These are phyloP conservation scores for Mugil cephalus DNA, from an alignment of 2,113 vertebrate genomes.

Conservation along the genomic window DNA sequence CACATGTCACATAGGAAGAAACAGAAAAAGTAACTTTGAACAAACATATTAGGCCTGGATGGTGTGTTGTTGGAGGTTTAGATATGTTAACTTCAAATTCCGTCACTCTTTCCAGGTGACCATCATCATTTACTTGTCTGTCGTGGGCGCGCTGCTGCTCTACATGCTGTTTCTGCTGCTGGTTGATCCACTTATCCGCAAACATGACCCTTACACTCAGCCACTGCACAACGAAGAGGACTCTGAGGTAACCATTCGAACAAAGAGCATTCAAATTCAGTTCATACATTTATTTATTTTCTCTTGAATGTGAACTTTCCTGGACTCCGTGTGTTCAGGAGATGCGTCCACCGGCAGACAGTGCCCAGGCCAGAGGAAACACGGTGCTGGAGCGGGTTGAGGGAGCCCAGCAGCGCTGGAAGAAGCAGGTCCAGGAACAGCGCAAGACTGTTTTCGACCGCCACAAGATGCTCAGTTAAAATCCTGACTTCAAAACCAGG, in stretches of 20 bases:
- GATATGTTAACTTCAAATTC: not conserved
- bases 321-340: conserved; percentile 82
- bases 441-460: conserved; percentile 96
- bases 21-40: not conserved
- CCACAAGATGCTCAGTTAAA: conserved; percentile 97
- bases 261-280: not conserved
- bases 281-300: not conserved
- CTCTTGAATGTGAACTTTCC: not conserved
- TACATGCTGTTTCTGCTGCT: conserved; percentile 97
- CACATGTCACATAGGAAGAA: not conserved
- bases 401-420: conserved; percentile 97
- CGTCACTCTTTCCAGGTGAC: conserved; percentile 84
- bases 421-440: conserved; percentile 96
- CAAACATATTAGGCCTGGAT: no score
- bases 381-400: conserved; percentile 94
- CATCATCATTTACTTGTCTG: conserved; percentile 94
- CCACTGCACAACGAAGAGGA: conserved; percentile 93
- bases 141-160: conserved; percentile 92
- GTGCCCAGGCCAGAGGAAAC: conserved; percentile 83
- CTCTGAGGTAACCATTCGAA: conserved; percentile 84
- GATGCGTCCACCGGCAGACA: conserved; percentile 73
- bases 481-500: conserved; percentile 2
- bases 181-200: conserved; percentile 95
- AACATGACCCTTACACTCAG: conserved; percentile 90
- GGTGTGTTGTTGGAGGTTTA: not conserved